Percentiles rank a stretch among this genome's conserved stretches.
phyloP scores from a whole-genome alignment of 1,140 invertebrate species.

The Macrobrachium nipponense region DNA sequence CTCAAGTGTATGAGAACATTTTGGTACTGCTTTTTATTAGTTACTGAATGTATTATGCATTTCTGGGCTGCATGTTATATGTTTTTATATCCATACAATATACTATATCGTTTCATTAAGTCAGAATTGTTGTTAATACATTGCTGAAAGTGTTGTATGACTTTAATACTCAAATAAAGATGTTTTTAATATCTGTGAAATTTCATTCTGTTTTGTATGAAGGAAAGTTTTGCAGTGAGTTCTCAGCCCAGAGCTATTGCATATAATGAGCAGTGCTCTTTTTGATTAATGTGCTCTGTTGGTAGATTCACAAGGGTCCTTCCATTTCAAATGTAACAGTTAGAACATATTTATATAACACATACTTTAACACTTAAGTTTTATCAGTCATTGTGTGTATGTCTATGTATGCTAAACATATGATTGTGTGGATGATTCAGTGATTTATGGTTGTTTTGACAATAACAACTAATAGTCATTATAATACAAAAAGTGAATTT shows the following conservation, averaged over 20 bases:
- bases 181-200: too few relatives aligned
- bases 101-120: too few relatives aligned
- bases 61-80: too few relatives aligned
- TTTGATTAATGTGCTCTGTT: conserved; percentile 3
- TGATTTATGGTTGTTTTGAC: conserved; percentile 44
- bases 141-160: too few relatives aligned
- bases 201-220: too few relatives aligned
- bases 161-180: too few relatives aligned
- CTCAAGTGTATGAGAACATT: conserved; percentile 18
- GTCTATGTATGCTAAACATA: conserved; percentile 43
- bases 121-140: too few relatives aligned
- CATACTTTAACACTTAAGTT: conserved; percentile 26
- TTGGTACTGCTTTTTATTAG: background rate
- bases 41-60: background rate
- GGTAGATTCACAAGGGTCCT: conserved; percentile 29
- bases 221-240: background rate
- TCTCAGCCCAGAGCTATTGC: background rate
- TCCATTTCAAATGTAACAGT: conserved; percentile 38
- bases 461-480: conserved; percentile 37
- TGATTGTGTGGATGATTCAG: conserved; percentile 38
- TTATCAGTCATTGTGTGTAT: conserved; percentile 42
- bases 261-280: background rate
- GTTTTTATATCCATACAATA: too few relatives aligned
- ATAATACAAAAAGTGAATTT: conserved; percentile 25
- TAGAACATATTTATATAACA: conserved; percentile 36